Conservation (phyloP, 2,113 vertebrate genomes). For the Reinhardtius hippoglossoides region DNA sequence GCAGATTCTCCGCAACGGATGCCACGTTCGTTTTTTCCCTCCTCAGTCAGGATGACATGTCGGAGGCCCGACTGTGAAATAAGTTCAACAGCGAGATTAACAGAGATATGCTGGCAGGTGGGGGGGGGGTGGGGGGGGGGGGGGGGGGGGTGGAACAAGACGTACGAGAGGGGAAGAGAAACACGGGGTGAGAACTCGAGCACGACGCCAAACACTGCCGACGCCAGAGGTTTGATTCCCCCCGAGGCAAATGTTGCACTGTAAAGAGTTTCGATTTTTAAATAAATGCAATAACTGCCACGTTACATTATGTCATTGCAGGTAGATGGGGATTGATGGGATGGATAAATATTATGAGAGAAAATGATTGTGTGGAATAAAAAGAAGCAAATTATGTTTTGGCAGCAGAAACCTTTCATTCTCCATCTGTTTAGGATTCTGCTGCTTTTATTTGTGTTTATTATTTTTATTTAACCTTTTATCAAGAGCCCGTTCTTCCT, state of each 20-base stretch:
- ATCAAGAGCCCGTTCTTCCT: too few species aligned
- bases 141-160: background rate
- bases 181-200: background rate
- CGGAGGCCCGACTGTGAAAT: constrained; percentile 67
- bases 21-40: constrained; percentile 55
- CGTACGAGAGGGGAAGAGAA: background rate
- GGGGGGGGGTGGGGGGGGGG: background rate
- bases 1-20: constrained; percentile 61
- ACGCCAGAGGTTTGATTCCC: constrained; percentile 18
- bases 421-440: background rate
- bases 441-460: background rate
- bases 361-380: background rate
- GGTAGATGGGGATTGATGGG: background rate
- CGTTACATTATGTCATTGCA: background rate
- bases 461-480: too few species aligned
- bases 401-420: background rate
- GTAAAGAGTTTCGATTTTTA: background rate
- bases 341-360: background rate
- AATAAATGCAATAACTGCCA: background rate
- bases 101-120: constrained; percentile 53
- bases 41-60: constrained; percentile 53
- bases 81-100: constrained; percentile 66
- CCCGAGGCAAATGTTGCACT: constrained; percentile 10
- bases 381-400: background rate
- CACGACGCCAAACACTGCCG: constrained; percentile 5